These are phyloP conservation scores for Monodelphis domestica DNA, from an alignment of 2,797 vertebrate genomes.

Conservation along the genomic window DNA sequence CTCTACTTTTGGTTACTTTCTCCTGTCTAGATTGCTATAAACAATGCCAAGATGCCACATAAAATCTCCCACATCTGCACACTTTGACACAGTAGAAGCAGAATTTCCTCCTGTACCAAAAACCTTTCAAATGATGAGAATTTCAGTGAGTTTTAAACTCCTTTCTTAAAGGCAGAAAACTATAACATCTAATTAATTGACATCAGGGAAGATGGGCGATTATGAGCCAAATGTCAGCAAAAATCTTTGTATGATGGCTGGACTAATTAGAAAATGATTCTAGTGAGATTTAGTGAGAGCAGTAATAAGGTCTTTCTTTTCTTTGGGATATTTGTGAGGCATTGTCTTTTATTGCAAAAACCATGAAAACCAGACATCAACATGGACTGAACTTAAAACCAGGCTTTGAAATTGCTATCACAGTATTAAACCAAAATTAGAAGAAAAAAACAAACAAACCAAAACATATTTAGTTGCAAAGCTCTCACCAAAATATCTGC, in stretches of 20 bases:
- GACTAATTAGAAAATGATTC: not conserved
- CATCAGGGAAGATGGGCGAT: not conserved
- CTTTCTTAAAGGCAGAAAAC: not conserved
- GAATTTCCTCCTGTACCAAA: not conserved
- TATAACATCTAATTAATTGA: not conserved
- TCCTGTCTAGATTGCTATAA: not conserved
- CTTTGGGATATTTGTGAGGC: not conserved
- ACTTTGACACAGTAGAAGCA: not conserved
- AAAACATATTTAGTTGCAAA: not conserved
- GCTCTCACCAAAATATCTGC: not conserved
- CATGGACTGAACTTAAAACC: not conserved
- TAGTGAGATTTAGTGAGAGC: not conserved
- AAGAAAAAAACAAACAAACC: not conserved
- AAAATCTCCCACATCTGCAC: not conserved
- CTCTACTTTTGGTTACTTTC: not conserved
- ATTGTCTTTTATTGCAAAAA: not conserved
- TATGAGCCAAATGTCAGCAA: not conserved
- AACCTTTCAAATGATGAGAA: not conserved
- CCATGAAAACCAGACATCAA: not conserved
- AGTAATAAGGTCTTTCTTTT: not conserved
- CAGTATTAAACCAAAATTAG: not conserved
- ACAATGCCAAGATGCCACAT: not conserved
- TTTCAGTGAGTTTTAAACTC: not conserved
- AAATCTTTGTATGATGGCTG: not conserved
- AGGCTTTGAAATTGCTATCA: not conserved